Conservation (phyloP, 2,797 vertebrate genomes). For the Enteromius fasciolatus region DNA sequence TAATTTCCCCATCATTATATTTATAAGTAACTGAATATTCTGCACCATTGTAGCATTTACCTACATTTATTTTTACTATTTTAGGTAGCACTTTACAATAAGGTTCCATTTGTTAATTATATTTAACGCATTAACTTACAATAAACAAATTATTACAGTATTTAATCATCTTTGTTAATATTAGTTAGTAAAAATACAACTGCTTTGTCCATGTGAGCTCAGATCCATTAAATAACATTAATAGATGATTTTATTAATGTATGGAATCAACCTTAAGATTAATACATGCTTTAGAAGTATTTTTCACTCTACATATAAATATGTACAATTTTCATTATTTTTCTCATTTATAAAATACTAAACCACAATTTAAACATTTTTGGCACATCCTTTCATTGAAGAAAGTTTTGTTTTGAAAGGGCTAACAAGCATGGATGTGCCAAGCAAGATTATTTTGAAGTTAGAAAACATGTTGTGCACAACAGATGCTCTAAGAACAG, state of each 20-base stretch:
- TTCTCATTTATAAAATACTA: neutral
- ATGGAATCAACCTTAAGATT: neutral
- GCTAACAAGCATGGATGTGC: neutral
- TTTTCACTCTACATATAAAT: neutral
- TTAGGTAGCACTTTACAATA: neutral
- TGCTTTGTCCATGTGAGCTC: neutral
- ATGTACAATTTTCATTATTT: neutral
- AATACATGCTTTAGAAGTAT: neutral
- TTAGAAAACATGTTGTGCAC: constrained; percentile 17
- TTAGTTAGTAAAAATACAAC: too few relatives aligned
- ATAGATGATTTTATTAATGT: neutral
- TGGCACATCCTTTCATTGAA: too few relatives aligned
- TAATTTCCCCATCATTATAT: neutral
- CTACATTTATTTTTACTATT: neutral
- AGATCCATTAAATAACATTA: neutral
- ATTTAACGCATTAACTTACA: neutral
- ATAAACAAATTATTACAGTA: neutral
- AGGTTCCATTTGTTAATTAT: neutral
- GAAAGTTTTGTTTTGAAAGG: too few relatives aligned
- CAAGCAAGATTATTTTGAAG: constrained; percentile 3
- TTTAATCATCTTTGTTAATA: neutral
- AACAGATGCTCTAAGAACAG: constrained; percentile 14
- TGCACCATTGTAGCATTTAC: too few relatives aligned
- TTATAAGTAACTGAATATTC: neutral
- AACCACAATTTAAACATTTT: neutral